These are phyloP conservation scores for Macroramphosus scolopax DNA, from an alignment of 2,797 vertebrate species.

Conservation along the genomic window DNA sequence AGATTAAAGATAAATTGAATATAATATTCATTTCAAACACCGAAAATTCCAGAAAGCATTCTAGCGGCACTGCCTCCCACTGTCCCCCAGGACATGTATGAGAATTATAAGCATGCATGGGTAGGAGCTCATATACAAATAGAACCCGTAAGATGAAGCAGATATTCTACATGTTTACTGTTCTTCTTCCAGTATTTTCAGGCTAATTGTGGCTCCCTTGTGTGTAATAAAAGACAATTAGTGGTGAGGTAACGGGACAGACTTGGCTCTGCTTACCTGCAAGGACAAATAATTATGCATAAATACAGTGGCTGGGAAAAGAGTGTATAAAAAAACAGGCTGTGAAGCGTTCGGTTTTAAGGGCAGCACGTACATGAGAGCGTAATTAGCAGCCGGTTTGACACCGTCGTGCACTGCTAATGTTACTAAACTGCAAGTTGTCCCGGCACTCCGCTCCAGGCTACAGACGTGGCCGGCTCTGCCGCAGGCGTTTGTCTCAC, in stretches of 20 bases:
- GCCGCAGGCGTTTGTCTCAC: constrained; percentile 43
- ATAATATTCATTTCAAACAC: constrained; percentile 17
- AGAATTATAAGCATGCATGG: constrained; percentile 3
- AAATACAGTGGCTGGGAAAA: constrained; percentile 24
- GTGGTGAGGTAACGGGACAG: constrained; percentile 1
- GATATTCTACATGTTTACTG: constrained; percentile 4
- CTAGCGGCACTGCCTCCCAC: no score
- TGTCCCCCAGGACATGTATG: no score
- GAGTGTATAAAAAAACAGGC: constrained; percentile 35
- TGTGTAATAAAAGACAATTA: constrained; percentile 7
- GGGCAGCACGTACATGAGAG: constrained; percentile 33
- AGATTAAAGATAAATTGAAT: constrained; percentile 8
- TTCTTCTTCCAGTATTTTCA: constrained; percentile 1
- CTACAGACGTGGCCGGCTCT: constrained; percentile 14
- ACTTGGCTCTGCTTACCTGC: constrained; percentile 4
- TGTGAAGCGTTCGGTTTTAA: constrained; percentile 15
- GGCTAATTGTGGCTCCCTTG: no score
- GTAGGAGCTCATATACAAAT: constrained; percentile 1
- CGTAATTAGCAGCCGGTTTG: constrained; percentile 26
- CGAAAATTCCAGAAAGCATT: constrained; percentile 30
- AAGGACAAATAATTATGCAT: constrained; percentile 25
- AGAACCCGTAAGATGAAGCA: constrained; percentile 2
- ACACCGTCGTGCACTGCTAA: constrained; percentile 38
- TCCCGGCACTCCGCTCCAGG: constrained; percentile 27
- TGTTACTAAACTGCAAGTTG: constrained; percentile 36